Base-by-base conservation (phyloP, 2,888 invertebrate genomes). In the Suillia variegata region DNA sequence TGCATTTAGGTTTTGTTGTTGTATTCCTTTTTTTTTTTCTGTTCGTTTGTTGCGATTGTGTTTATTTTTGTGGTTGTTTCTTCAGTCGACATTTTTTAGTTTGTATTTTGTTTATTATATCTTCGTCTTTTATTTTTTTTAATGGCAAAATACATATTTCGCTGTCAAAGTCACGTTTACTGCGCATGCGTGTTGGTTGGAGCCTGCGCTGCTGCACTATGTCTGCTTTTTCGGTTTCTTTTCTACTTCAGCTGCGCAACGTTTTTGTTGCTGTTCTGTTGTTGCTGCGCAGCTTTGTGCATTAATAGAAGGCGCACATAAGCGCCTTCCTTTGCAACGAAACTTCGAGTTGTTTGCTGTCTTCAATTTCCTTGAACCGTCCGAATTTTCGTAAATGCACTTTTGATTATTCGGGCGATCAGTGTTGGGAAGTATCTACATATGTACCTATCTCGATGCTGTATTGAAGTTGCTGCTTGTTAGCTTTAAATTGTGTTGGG, bases 121-220 rank as follows among this genome's bases (percentile, higher is more conserved):
- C 18, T 52, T 22, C 33, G 53, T 33, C 21, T n/a, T 22, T n/a
- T n/a, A n/a, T n/a, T n/a, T n/a, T n/a, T n/a, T n/a, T n/a, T n/a
- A n/a, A n/a, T n/a, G n/a, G n/a, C n/a, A 31, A 18, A 34, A 54
- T 22, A 22, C 34, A 47, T 56, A 38, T 56, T 52, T 24, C 49
- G 48, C 53, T 56, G 53, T 56, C 56, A 60, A 60, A 56, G 60
- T 60, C 60, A 60, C 56, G 60, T 53, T 50, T 56, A 53, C 10
- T 8, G 24, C 21, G 22, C 56, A 33, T 51, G 59, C 22, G 45
- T 51, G 45, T 18, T 20, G 18, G 17, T 26, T 26, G 42, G 31
- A 54, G 58, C 47, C 59, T 42, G 52, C 57, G 45, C 45, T 45
- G 18, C n/a, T 26, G 31, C 51, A 15, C 17, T 24, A n/a, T 17